phyloP scores from a whole-genome alignment of 2,888 invertebrate species.

The Drosophila paramelanica region DNA sequence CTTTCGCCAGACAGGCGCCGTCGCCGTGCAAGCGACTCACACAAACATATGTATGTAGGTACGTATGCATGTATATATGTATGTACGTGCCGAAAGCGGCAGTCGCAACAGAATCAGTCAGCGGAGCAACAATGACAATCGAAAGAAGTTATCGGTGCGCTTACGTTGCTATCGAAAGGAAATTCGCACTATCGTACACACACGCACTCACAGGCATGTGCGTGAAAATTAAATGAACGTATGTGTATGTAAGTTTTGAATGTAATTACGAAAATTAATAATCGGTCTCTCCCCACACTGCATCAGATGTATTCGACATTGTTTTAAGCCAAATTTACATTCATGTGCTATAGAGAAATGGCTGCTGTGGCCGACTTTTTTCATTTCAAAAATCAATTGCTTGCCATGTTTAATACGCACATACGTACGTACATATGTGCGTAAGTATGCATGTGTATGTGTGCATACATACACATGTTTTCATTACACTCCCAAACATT shows the following conservation, averaged over 20 bases:
- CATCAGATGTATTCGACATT: constrained; percentile 15
- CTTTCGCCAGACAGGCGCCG: constrained; percentile 73
- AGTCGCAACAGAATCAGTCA: constrained; percentile 57
- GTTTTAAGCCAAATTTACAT: constrained; percentile 13
- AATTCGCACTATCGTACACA: constrained; percentile 48
- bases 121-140: constrained; percentile 52
- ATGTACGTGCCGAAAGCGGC: constrained; percentile 52
- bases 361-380: constrained; percentile 27
- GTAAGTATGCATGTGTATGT: background rate
- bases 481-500: constrained; percentile 31
- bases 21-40: constrained; percentile 56
- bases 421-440: constrained; percentile 8
- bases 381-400: constrained; percentile 48
- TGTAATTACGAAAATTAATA: constrained; percentile 17
- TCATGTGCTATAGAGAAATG: constrained; percentile 25
- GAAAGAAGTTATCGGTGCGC: constrained; percentile 58
- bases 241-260: constrained; percentile 16
- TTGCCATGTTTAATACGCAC: constrained; percentile 27
- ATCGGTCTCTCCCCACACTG: background rate
- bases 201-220: constrained; percentile 6
- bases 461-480: constrained; percentile 26
- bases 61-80: constrained; percentile 24
- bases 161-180: constrained; percentile 57
- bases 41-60: constrained; percentile 28
- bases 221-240: constrained; percentile 11